Evolutionary conservation across 2,888 invertebrate genomes (phyloP), one percentile per base, ranked within the genome.

Genomic region (Podabrus alpinus): DNA sequence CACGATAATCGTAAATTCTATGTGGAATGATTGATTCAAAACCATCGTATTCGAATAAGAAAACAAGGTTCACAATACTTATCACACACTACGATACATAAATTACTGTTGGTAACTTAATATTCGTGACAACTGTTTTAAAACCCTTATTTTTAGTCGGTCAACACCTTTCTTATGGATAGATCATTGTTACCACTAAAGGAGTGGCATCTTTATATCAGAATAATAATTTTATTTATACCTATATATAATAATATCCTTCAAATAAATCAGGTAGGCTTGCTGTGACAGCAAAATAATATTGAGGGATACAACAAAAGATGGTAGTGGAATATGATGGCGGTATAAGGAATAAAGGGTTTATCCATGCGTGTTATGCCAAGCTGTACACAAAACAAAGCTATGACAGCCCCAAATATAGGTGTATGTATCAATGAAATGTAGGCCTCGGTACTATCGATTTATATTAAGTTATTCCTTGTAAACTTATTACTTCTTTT

Each of bases 261-360:
- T 59, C 19, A 68, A 60, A 77, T 77, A 77, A 73, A 77, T 77
- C 76, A 77, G 74, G 74, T 74, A 74, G 75, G 73, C 77, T 74
- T 77, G 79, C 72, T 76, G 72, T 78, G 79, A 77, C 78, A 78
- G 76, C 78, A 72, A 77, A 77, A 77, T 79, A 79, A 79, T 79
- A 77, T 79, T 73, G 78, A 75, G 79, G 78, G 79, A 76, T 68
- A 74, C 64, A 75, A 79, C 79, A 79, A 79, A 79, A 79, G 79
- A 78, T 77, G 78, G 76, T 70, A 73, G 74, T 78, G 71, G 69
- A 75, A 71, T 77, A 74, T 73, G 73, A 71, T 73, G 71, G 71
- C 73, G 73, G 71, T 71, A 60, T 66, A 67, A 73, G 74, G 72
- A 24, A 74, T 74, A 78, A 78, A 77, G 74, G 75, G 78, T 77